Conservation (phyloP, 2,888 invertebrate species). For the Melolontha melolontha region DNA sequence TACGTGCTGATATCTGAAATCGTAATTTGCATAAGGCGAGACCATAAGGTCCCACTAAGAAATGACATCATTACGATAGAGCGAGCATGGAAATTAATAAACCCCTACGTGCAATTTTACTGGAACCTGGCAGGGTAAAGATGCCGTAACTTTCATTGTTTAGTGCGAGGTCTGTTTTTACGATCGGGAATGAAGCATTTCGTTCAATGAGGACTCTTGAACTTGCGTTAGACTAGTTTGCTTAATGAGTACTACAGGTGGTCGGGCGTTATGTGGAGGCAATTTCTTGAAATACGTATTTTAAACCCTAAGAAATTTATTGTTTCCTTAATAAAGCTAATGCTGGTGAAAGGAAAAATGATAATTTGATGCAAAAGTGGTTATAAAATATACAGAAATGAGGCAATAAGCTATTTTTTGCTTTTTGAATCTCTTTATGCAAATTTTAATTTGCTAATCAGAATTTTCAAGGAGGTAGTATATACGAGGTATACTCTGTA, state of each 20-base stretch:
- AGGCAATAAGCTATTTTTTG: neutral
- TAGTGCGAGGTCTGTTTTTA: conserved; percentile 8
- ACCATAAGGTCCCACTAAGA: conserved; percentile 10
- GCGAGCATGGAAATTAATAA: conserved; percentile 21
- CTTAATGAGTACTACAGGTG: conserved; percentile 24
- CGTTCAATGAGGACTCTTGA: conserved; percentile 10
- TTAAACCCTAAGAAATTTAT: conserved; percentile 10
- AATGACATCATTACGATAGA: conserved; percentile 13
- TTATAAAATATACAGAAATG: conserved; percentile 4
- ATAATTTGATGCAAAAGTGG: conserved; percentile 19
- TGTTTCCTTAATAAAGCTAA: conserved; percentile 22
- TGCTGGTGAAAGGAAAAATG: conserved; percentile 3
- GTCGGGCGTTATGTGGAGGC: conserved; percentile 15
- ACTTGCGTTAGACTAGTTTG: conserved; percentile 17
- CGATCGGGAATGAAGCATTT: conserved; percentile 5
- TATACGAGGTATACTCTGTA: too few relatives aligned
- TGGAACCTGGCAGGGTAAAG: conserved; percentile 10
- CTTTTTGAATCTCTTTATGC: too few relatives aligned
- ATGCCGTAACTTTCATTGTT: conserved; percentile 23
- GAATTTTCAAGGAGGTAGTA: neutral
- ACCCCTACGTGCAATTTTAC: conserved; percentile 15
- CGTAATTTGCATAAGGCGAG: conserved; percentile 19
- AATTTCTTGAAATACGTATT: conserved; percentile 21
- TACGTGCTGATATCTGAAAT: conserved; percentile 20
- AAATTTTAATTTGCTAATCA: too few relatives aligned